phyloP scores from a whole-genome alignment of 2,797 vertebrate species.

The Eremophila alpestris region DNA sequence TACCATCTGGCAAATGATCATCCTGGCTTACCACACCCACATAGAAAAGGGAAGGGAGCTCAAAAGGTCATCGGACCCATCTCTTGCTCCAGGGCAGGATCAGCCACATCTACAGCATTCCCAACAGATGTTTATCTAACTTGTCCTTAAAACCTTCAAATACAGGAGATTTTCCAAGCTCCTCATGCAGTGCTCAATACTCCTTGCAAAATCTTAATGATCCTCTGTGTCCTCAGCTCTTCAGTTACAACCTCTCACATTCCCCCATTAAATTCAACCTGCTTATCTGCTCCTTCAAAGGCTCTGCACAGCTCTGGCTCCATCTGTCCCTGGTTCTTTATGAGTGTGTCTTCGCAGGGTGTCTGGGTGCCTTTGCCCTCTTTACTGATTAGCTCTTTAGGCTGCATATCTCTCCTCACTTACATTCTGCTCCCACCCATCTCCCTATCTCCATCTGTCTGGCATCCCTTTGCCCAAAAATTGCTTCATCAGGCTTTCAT shows the following conservation, averaged over 20 bases:
- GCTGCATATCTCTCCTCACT: conserved; percentile 31
- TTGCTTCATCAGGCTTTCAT: conserved; percentile 2
- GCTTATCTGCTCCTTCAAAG: conserved; percentile 67
- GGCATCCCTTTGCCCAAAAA: conserved; percentile 25
- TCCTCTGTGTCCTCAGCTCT: conserved; percentile 48
- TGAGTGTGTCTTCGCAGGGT: conserved; percentile 54
- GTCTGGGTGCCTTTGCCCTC: conserved; percentile 59
- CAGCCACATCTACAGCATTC: conserved; percentile 47
- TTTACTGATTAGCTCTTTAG: conserved; percentile 59
- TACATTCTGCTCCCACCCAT: conserved; percentile 31
- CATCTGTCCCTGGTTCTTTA: conserved; percentile 65
- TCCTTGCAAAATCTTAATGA: conserved; percentile 64
- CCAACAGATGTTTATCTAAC: conserved; percentile 58
- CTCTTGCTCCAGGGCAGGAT: conserved; percentile 45
- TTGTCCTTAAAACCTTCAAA: conserved; percentile 35
- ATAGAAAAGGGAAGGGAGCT: conserved; percentile 10
- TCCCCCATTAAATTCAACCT: conserved; percentile 64
- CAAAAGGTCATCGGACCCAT: conserved; percentile 46
- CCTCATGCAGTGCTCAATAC: conserved; percentile 1
- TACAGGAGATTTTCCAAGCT: conserved; percentile 24
- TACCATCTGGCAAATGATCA: conserved; percentile 65
- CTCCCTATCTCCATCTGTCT: conserved; percentile 55
- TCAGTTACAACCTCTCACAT: conserved; percentile 65
- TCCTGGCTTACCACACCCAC: conserved; percentile 41
- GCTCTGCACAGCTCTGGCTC: conserved; percentile 54